These are phyloP conservation scores for Bombus soroeensis DNA, from an alignment of 1,140 invertebrate genomes.

Conservation along the genomic window DNA sequence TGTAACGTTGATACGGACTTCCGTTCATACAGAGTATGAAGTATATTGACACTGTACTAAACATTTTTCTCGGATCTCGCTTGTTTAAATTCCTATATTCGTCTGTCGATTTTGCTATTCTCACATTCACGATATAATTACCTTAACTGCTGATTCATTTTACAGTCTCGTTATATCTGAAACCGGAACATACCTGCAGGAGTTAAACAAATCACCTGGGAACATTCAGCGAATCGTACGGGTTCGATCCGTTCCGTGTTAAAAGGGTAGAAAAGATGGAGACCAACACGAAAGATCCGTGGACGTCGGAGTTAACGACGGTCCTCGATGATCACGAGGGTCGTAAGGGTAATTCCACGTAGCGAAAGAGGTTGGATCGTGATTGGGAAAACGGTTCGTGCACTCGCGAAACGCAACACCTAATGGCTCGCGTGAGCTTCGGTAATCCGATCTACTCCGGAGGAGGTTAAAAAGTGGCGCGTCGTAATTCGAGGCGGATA, in stretches of 20 bases:
- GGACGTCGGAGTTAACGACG: neutral
- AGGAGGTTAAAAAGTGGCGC: conserved; percentile 46
- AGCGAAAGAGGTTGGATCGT: conserved; percentile 5
- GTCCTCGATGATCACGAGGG: neutral
- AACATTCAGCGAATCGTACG: neutral
- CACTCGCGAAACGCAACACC: conserved; percentile 55
- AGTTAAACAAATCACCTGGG: neutral
- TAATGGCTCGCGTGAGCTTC: conserved; percentile 60
- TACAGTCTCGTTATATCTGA: too few species aligned
- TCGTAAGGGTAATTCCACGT: too few species aligned
- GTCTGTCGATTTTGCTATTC: too few species aligned
- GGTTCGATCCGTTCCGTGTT: neutral
- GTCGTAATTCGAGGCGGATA: conserved; percentile 60
- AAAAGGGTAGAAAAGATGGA: neutral
- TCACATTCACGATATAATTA: too few species aligned
- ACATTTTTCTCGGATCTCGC: too few species aligned
- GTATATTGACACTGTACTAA: too few species aligned
- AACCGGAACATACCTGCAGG: too few species aligned
- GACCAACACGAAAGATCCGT: neutral
- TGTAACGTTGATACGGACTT: too few species aligned
- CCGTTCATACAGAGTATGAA: too few species aligned
- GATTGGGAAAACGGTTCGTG: conserved; percentile 24
- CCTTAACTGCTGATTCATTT: too few species aligned
- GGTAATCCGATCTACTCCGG: conserved; percentile 56
- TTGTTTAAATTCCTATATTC: too few species aligned